These are phyloP conservation scores for Diachrysia chrysitis DNA, from an alignment of 2,888 invertebrate genomes.

Conservation along the genomic window DNA sequence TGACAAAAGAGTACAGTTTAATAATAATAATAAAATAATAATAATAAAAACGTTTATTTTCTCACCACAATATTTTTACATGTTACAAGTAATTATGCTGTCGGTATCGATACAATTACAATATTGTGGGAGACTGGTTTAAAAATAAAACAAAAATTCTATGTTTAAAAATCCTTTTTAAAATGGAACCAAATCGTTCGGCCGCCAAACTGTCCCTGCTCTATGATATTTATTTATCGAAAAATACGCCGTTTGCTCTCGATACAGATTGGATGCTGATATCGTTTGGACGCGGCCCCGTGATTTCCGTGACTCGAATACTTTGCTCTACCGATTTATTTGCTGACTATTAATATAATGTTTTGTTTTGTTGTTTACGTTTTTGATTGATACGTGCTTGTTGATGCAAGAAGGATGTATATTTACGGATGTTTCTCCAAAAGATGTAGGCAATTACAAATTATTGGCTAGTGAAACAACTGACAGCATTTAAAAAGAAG, in stretches of 20 bases:
- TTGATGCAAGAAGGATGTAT: not conserved
- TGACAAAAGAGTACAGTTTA: not conserved
- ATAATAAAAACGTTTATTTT: no score
- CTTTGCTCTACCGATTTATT: conserved; percentile 36
- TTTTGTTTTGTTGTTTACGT: not conserved
- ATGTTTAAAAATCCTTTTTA: not conserved
- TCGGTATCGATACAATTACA: no score
- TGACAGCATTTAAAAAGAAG: no score
- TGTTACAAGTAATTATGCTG: no score
- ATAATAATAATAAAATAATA: no score
- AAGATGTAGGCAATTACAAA: no score
- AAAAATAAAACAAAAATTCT: not conserved
- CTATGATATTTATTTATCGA: conserved; percentile 54
- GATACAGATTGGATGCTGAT: conserved; percentile 52
- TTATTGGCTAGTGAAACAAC: no score
- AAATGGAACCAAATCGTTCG: not conserved
- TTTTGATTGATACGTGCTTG: not conserved
- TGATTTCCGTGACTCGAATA: conserved; percentile 37
- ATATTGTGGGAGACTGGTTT: no score
- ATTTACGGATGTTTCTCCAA: no score
- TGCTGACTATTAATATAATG: conserved; percentile 24
- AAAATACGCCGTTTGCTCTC: conserved; percentile 49
- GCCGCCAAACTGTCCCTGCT: conserved; percentile 19
- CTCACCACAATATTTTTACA: no score
- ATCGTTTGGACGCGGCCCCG: conserved; percentile 36